Evolutionary conservation across 1,140 invertebrate species (phyloP).

Genomic region (Orchesella cincta): DNA sequence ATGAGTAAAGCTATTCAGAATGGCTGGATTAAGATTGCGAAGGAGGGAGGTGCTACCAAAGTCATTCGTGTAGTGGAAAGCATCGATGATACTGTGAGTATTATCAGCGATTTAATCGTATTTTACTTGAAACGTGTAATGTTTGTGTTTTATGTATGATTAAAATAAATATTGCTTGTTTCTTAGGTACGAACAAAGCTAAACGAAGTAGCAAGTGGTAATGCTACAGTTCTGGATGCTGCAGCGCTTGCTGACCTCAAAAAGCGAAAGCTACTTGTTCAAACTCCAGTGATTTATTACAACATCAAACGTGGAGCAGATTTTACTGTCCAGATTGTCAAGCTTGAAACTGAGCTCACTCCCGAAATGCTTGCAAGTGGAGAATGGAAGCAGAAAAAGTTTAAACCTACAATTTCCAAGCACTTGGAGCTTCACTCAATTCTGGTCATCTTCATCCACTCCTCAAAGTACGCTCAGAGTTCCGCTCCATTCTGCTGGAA

Average conservation of each 20-base stretch:
- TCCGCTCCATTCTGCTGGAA: constrained; percentile 95
- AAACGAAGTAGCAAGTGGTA: constrained; percentile 56
- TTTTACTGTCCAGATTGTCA: constrained; percentile 75
- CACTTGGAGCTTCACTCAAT: constrained; percentile 73
- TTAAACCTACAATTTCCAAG: constrained; percentile 99
- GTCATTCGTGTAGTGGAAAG: constrained; percentile 71
- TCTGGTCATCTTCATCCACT: constrained; percentile 92
- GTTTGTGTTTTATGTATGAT: neutral
- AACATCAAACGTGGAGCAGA: constrained; percentile 76
- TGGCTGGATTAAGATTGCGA: constrained; percentile 90
- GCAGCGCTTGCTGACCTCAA: constrained; percentile 80
- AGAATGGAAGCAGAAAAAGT: constrained; percentile 87
- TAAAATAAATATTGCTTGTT: neutral
- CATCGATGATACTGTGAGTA: constrained; percentile 71
- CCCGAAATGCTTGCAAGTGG: constrained; percentile 85
- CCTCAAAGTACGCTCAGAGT: constrained; percentile 92
- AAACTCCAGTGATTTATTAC: constrained; percentile 69
- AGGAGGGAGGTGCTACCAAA: constrained; percentile 67
- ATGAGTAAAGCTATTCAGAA: constrained; percentile 93
- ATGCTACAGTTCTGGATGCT: constrained; percentile 56
- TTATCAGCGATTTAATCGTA: neutral
- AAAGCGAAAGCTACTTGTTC: constrained; percentile 90
- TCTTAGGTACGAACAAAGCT: constrained; percentile 68
- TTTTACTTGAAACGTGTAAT: neutral
- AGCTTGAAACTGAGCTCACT: constrained; percentile 93